A percentile compares a stretch with the other conserved stretches of the same genome.
These are phyloP conservation scores for Hippocampus comes DNA, from an alignment of 2,113 vertebrate species.

Conservation along the genomic window DNA sequence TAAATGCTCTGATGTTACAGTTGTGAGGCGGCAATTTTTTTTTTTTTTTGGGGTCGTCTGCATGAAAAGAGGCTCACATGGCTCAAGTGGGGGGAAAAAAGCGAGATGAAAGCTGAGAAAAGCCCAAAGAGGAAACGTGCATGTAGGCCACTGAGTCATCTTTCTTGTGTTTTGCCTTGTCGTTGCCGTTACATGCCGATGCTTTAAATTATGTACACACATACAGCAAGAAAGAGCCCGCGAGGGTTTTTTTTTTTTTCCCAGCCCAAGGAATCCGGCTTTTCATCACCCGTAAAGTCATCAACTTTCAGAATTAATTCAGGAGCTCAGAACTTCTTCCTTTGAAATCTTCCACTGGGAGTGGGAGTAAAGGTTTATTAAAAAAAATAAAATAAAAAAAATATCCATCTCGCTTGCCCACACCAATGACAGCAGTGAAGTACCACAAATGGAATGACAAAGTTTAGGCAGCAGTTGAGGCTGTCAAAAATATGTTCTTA, in stretches of 20 bases:
- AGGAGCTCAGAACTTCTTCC: slow-evolving; percentile 34
- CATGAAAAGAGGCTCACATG: no score
- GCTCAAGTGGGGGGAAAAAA: no score
- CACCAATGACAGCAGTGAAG: no score
- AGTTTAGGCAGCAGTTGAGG: no score
- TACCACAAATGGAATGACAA: no score
- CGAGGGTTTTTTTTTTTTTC: slow-evolving; percentile 40
- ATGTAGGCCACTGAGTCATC: slow-evolving; percentile 71
- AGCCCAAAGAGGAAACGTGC: slow-evolving; percentile 42
- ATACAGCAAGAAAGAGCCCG: slow-evolving; percentile 47
- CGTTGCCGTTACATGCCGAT: slow-evolving; percentile 55
- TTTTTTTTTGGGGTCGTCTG: no score
- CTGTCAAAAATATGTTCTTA: no score
- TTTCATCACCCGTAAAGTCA: slow-evolving; percentile 64
- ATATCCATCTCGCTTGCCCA: no score
- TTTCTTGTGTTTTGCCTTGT: slow-evolving; percentile 49
- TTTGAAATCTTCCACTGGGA: neutral
- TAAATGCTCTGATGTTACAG: no score
- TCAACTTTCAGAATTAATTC: slow-evolving; percentile 70
- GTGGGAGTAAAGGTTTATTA: neutral
- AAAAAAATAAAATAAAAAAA: neutral
- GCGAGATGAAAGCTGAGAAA: no score
- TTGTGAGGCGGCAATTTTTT: no score
- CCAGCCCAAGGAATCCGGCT: slow-evolving; percentile 57
- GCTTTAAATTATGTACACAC: slow-evolving; percentile 69